Base-by-base conservation (phyloP, 1,140 invertebrate genomes). In the Idris sp. region DNA sequence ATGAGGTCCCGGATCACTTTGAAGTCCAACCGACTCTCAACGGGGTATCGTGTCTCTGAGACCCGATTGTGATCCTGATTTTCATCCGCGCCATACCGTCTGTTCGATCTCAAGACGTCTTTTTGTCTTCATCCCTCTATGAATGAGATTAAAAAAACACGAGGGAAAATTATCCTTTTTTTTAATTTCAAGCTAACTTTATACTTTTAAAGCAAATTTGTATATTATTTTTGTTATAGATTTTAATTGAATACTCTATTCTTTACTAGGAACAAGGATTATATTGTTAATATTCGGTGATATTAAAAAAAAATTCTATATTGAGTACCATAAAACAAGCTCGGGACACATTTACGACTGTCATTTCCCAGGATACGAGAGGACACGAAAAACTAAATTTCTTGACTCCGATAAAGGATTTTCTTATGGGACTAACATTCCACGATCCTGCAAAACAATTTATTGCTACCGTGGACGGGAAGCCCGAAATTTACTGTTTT, bases 1-100 rank as follows among this genome's bases (percentile, higher is more conserved):
- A 86, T 86, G 84, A 87, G 83, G 84, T 85, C 81, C 83, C 81
- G 71, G 79, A 76, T 65, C 74, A 81, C 84, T 87, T 87, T 87
- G 85, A 86, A 81, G 85, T 87, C 49, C 53, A 22, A 69, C 84
- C 84, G 84, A 68, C 51, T 79, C 84, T 67, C 83, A 71, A 80
- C 84, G 80, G 85, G 83, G 77, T 79, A 77, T 76, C 79, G 59
- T 74, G 61, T 65, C 75, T 73, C 78, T 76, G 72, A 76, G 74
- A 74, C 56, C 71, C 62, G 64, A 72, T 79, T 71, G 67, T 76
- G 68, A 80, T 76, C 74, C 77, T 72, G 67, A 80, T 79, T 77
- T 77, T 78, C 78, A 74, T 79, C 78, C 48, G 53, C 54, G 65
- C 72, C 68, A 72, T 43, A 49, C 68, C 68, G 68, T 72, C 68